Base-by-base conservation (phyloP, 2,888 invertebrate genomes). In the Camptogramma bilineatum region DNA sequence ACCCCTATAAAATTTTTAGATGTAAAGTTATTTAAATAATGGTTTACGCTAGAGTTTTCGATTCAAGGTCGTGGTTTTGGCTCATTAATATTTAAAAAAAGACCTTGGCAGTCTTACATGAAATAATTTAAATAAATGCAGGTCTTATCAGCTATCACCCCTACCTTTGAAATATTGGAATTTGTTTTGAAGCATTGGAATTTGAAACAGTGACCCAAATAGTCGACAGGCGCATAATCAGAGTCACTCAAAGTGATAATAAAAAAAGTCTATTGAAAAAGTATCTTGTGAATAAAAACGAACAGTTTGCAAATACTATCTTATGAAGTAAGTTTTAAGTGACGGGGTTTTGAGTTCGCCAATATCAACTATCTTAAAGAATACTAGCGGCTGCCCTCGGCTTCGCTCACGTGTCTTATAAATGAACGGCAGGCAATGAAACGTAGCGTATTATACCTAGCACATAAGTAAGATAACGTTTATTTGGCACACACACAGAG, bases 101-200 rank as follows among this genome's bases (percentile, higher is more conserved):
- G 5, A 31, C 31, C 31, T 42, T 62, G 21, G 28, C 31, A 55
- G 46, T 28, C 8, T 31, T 18, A 24, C 18, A 24, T 52, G 48
- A 56, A 60, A 54, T 59, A 18, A 52, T 55, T 55, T 62, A 24
- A 54, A 58, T 62, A 8, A 53, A 54, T 44, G 62, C 50, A 10
- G 55, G 66, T 55, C 21, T 58, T 62, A 62, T 66, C 65, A 46
- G 48, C 5, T 28, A 44, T 52, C 65, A 62, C 66, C 66, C 62
- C 62, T 66, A 66, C 58, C 61, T 57, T 57, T 53, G n/a, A 24
- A 56, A 60, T 18, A 64, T 55, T 60, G 51, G 53, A 57, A 60
- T 64, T 64, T 64, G 64, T 64, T 64, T 64, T 64, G 59, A 64
- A 44, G 46, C 48, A 55, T 47, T 56, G 51, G 47, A 31, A 54